phyloP scores from a whole-genome alignment of 2,888 invertebrate species.

The Thymelicus sylvestris region DNA sequence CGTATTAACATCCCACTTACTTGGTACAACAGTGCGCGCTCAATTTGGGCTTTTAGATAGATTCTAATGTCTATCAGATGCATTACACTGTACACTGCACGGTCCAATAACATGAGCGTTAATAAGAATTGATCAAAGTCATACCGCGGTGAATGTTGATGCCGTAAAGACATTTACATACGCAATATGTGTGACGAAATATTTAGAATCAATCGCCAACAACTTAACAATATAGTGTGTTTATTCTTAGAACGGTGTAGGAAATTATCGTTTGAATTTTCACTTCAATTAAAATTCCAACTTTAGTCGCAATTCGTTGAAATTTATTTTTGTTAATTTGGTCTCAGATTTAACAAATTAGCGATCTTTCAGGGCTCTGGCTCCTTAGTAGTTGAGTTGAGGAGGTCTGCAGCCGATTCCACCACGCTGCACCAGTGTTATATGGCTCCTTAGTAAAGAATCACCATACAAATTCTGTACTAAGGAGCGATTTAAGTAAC shows the following conservation, averaged over 20 bases:
- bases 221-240: constrained; percentile 3
- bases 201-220: not conserved
- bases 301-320: not conserved
- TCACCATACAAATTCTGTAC: too few species aligned
- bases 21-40: constrained; percentile 48
- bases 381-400: too few species aligned
- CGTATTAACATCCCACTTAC: constrained; percentile 58
- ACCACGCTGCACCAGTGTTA: too few species aligned
- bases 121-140: constrained; percentile 11
- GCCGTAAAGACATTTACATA: constrained; percentile 13
- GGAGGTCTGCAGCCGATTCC: too few species aligned
- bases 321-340: not conserved
- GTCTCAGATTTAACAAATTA: too few species aligned
- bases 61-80: constrained; percentile 2
- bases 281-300: not conserved
- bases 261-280: not conserved
- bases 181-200: constrained; percentile 16
- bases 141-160: not conserved
- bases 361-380: too few species aligned
- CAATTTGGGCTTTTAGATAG: constrained; percentile 22
- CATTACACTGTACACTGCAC: constrained; percentile 2
- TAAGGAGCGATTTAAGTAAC: too few species aligned
- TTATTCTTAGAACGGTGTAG: constrained; percentile 5
- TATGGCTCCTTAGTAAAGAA: too few species aligned
- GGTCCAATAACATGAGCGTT: constrained; percentile 10